phyloP scores from a whole-genome alignment of 2,888 invertebrate genomes.

The Pheosia tremula region DNA sequence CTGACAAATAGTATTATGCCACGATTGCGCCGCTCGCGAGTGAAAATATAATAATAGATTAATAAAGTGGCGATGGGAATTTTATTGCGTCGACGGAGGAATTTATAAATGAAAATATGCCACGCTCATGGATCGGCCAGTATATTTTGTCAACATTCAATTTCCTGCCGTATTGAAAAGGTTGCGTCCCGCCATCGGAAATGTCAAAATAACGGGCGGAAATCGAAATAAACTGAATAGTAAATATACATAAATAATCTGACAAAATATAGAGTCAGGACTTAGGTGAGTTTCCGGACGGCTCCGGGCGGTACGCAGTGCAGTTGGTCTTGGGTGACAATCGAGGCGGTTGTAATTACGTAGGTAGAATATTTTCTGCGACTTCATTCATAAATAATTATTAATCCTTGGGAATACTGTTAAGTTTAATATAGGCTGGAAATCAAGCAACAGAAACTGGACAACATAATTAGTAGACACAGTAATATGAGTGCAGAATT shows the following conservation, averaged over 20 bases:
- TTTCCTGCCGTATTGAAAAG: slow-evolving; percentile 63
- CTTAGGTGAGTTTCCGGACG: background rate
- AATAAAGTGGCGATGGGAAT: slow-evolving; percentile 45
- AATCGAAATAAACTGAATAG: slow-evolving; percentile 50
- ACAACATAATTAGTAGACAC: background rate
- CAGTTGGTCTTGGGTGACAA: background rate
- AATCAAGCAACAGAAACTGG: no score
- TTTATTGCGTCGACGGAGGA: slow-evolving; percentile 27
- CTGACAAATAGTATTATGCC: slow-evolving; percentile 71
- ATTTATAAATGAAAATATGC: slow-evolving; percentile 43
- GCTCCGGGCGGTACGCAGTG: background rate
- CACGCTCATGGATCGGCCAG: slow-evolving; percentile 41
- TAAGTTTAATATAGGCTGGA: no score
- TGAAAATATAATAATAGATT: slow-evolving; percentile 51
- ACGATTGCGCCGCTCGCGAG: slow-evolving; percentile 54
- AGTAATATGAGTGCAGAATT: background rate
- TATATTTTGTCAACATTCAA: slow-evolving; percentile 64
- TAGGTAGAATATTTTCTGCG: no score
- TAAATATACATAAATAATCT: slow-evolving; percentile 16
- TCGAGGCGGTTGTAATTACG: background rate
- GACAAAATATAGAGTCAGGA: slow-evolving; percentile 7
- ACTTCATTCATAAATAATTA: no score
- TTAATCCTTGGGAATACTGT: no score
- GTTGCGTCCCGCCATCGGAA: slow-evolving; percentile 53
- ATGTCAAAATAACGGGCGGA: slow-evolving; percentile 63